phyloP scores from a whole-genome alignment of 2,888 invertebrate species.

The Hymenopus coronatus region DNA sequence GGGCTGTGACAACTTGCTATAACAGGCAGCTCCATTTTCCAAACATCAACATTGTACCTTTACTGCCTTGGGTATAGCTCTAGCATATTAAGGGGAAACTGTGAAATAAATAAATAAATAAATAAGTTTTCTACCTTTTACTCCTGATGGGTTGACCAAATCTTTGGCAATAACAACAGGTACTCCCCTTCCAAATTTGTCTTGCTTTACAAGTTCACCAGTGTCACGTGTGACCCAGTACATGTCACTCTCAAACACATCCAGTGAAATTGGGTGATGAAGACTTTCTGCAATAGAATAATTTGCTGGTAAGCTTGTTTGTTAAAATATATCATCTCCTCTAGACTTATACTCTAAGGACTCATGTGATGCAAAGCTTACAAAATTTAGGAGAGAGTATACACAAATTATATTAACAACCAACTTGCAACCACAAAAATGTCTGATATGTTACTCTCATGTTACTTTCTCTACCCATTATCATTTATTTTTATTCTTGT shows the following conservation, averaged over 20 bases:
- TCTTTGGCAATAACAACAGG: slow-evolving; percentile 79
- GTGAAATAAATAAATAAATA: not conserved
- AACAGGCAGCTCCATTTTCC: too few species aligned
- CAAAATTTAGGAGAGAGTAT: too few species aligned
- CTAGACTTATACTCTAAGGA: too few species aligned
- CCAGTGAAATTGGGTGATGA: slow-evolving; percentile 80
- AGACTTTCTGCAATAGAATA: slow-evolving; percentile 44
- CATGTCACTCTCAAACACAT: slow-evolving; percentile 89
- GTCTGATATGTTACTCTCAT: too few species aligned
- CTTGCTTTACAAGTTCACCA: slow-evolving; percentile 83
- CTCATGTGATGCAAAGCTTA: too few species aligned
- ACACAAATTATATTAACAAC: too few species aligned
- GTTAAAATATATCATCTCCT: too few species aligned
- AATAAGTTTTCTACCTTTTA: slow-evolving; percentile 62
- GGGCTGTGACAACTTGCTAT: too few species aligned
- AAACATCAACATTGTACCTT: too few species aligned
- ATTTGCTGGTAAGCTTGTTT: not conserved
- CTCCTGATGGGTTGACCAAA: slow-evolving; percentile 79
- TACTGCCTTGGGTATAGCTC: slow-evolving; percentile 9
- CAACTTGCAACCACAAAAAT: too few species aligned
- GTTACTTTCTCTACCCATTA: too few species aligned
- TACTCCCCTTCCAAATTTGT: slow-evolving; percentile 95
- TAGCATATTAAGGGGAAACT: not conserved
- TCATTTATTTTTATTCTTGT: too few species aligned
- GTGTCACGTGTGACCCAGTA: slow-evolving; percentile 92